Percentiles rank a stretch among this genome's conserved stretches.
phyloP scores from a whole-genome alignment of 2,797 vertebrate genomes.

The Lateolabrax maculatus region DNA sequence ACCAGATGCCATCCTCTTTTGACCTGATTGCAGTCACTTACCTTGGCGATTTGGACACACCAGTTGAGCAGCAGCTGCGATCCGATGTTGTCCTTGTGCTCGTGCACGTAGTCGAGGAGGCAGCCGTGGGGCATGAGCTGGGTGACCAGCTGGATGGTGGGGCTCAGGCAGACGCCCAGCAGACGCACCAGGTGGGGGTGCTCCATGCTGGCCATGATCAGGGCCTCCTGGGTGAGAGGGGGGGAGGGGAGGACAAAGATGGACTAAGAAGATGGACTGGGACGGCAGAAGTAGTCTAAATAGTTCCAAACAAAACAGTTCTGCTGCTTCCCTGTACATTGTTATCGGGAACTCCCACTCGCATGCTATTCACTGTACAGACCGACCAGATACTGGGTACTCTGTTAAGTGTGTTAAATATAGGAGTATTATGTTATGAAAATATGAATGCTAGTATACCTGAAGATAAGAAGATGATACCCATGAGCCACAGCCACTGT shows the following conservation, averaged over 20 bases:
- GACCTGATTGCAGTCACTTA: conserved; percentile 65
- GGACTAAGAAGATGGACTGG: conserved; percentile 62
- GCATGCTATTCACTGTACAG: no score
- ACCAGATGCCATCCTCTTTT: neutral
- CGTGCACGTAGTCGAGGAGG: conserved; percentile 94
- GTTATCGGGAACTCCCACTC: no score
- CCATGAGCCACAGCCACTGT: no score
- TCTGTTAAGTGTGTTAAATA: neutral
- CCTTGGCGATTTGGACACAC: conserved; percentile 98
- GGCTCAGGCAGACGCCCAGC: conserved; percentile 93
- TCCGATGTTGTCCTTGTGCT: conserved; percentile 96
- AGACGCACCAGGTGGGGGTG: conserved; percentile 94
- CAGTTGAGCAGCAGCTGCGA: conserved; percentile 96
- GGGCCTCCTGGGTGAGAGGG: conserved; percentile 89
- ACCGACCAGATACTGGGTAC: no score
- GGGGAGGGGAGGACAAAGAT: conserved; percentile 35
- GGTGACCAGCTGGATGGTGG: conserved; percentile 94
- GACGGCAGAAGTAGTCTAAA: neutral
- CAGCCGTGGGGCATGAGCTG: conserved; percentile 97
- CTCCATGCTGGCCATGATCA: conserved; percentile 98
- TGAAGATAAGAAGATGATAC: no score
- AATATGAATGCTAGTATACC: no score
- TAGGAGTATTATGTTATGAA: neutral
- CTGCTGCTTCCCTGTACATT: no score
- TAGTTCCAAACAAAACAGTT: neutral